Evolutionary conservation across 2,797 vertebrate species (phyloP), one percentile per base, ranked within the genome.

Genomic region (Gadopsis marmoratus): DNA sequence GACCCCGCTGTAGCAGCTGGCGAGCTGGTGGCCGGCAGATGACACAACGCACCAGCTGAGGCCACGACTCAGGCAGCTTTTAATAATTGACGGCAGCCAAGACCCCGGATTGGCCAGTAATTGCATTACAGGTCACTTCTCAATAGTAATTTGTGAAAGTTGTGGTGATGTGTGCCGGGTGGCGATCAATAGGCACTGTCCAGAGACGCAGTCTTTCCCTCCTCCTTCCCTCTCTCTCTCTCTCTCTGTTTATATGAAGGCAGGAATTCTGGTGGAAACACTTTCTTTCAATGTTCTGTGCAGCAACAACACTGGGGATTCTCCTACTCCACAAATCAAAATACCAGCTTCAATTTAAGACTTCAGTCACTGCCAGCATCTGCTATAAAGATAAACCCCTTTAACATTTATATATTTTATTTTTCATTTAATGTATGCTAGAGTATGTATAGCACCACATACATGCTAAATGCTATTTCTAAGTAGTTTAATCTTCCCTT

Each of bases 101-200:
- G 92, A 90, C 92, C 91, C 89, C 94, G 95, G 96, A 97, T 97
- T 97, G 97, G 96, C 94, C 95, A 94, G 97, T 99, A 97, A 99
- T 98, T 98, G 97, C 96, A 97, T 98, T 97, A 98, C 97, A 97
- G 97, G 97, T 98, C 97, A 98, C 97, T 97, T 98, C 97, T 99
- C 97, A 99, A 98, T 98, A 97, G 97, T 97, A 97, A 98, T 99
- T 97, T 98, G 96, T 96, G 96, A 96, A 97, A 97, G 96, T 96
- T 97, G 97, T 96, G 96, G 96, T 96, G 97, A 98, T 98, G 97
- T 96, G 96, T 97, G 96, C 96, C 93, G 95, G 96, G 95, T 96
- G 95, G 93, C 96, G 96, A 98, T 99, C 97, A 96, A 99, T 99
- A 97, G 95, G 79, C 93, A 94, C 96, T 96, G 96, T 97, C 96